Evolutionary conservation across 2,888 invertebrate species (phyloP), one percentile per base, ranked within the genome.

Genomic region (Brachycybe producta): DNA sequence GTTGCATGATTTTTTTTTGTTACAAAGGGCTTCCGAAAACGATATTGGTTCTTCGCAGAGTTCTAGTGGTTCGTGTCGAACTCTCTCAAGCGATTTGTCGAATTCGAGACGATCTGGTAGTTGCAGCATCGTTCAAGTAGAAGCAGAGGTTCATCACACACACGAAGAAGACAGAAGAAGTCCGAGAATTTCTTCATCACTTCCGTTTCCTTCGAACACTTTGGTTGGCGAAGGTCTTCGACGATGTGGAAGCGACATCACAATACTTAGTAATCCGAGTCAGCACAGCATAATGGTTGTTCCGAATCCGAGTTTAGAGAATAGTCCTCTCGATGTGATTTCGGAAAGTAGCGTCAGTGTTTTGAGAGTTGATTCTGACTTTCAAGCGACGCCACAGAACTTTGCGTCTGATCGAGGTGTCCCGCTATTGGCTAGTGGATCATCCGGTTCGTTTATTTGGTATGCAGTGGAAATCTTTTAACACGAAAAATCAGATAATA

Each of bases 231-330:
- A 23, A 30, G 39, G 38, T 13, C 21, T 51, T 17, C 26, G 64
- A 46, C 67, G 65, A 52, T 69, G 68, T 54, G 78, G 78, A 58
- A 80, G 80, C 64, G 80, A 81, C 59, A 76, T 81, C 53, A 79
- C 80, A 58, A 72, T 81, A 38, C 70, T 81, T 23, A 79, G 78
- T 54, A 79, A 80, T 66, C 79, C 79, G 13, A 80, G 80, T 65
- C 77, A 78, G 61, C 78, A 78, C 58, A 80, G 79, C 60, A 78
- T 80, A 50, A 21, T 49, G 21, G 54, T 54, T 15, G 24, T 54
- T n/a, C 38, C 52, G 17, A 41, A 46, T 19, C 47, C 41, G n/a
- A 47, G 42, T 26, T 28, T 32, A 4, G 51, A 32, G 1, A 42
- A 49, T 27, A 15, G 21, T 13, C 23, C 38, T 11, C 42, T 49